Evolutionary conservation across 2,888 invertebrate species (phyloP).

Genomic region (Augiades crinisus): DNA sequence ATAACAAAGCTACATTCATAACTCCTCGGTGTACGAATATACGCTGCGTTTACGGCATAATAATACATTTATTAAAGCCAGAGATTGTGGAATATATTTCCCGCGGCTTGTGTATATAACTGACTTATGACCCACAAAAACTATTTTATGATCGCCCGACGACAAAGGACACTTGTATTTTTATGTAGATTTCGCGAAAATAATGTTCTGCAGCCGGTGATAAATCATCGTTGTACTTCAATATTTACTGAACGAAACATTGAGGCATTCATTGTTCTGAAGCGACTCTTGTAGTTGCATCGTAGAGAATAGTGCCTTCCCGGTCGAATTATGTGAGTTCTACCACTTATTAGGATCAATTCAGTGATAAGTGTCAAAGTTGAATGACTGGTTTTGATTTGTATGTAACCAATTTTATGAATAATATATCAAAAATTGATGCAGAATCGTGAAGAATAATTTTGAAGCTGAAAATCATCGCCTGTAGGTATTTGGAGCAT

Average conservation of each 20-base stretch:
- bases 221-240: neutral
- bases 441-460: neutral
- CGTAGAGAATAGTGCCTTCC: neutral
- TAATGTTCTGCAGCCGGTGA: neutral
- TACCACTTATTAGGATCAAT: too few species aligned
- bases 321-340: neutral
- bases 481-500: neutral
- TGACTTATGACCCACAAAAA: constrained; percentile 4
- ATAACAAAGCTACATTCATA: too few species aligned
- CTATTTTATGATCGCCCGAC: constrained; percentile 5
- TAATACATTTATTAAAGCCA: constrained; percentile 16
- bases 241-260: neutral
- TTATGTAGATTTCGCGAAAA: neutral
- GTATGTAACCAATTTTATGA: too few species aligned
- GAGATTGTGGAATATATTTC: constrained; percentile 1
- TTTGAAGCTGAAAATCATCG: neutral
- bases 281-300: neutral
- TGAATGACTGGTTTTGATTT: too few species aligned
- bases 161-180: neutral
- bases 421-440: too few species aligned
- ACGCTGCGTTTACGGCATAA: constrained; percentile 15
- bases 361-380: too few species aligned
- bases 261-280: neutral
- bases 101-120: neutral
- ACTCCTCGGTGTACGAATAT: constrained; percentile 49